Evolutionary conservation across 2,113 vertebrate species (phyloP), one percentile per base, ranked within the genome.

Genomic region (Procapra przewalskii): DNA sequence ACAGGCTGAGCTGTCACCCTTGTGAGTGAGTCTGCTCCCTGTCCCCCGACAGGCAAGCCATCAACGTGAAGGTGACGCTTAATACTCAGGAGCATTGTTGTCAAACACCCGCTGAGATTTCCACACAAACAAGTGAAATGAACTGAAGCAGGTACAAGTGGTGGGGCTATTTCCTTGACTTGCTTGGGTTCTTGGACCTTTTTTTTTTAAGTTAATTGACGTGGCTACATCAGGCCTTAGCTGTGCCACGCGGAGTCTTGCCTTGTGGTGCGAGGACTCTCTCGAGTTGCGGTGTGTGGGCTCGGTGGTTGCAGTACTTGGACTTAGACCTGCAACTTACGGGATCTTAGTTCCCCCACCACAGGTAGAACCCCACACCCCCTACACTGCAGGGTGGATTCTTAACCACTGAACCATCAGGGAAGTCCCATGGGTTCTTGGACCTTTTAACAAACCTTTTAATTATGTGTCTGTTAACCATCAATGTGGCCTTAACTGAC

Each of bases 181-280:
- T 36, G 15, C 9, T 6, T 85, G 43, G 48, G 5, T 87, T 60
- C 67, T 57, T 45, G 80, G 23, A 19, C 12, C 2, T 25, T 59
- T 79, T 19, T 31, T 67, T 16, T 33, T 11, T 9, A 1, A 3
- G 12, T 64, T 23, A 23, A 10, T 21, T 71, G 5, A 3, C 0
- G 4, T 3, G 0, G 67, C 19, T 71, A 19, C n/a, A 3, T 12
- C 10, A 71, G 67, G n/a, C 19, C n/a, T 71, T 6, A 12, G 67
- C 67, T 40, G n/a, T 19, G 0, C 19, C 5, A 1, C 5, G n/a
- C 0, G 19, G n/a, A 71, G 19, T 40, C n/a, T 40, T 12, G 10
- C 67, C 19, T 36, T 3, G 67, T 0, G 19, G n/a, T 23, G 10
- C 1, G n/a, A 23, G 67, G 67, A n/a, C 67, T 23, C 9, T 71